Conservation (phyloP, 1,140 invertebrate species). For the Magallana gigas region DNA sequence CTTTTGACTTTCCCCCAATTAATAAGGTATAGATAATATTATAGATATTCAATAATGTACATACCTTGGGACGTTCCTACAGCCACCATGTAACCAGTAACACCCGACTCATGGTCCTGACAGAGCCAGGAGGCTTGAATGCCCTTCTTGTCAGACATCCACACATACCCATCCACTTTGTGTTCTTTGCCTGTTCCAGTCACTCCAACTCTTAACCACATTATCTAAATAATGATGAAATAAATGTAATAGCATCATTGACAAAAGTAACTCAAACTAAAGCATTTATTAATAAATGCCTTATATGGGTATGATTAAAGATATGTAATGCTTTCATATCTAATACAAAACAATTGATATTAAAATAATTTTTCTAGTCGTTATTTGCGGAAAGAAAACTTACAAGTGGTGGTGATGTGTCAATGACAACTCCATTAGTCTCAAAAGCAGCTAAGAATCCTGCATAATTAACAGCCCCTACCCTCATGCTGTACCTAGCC, state of each 20-base stretch:
- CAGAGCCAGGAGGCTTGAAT: slow-evolving; percentile 65
- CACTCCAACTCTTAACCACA: slow-evolving; percentile 62
- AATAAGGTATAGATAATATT: too few species aligned
- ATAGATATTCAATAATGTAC: too few species aligned
- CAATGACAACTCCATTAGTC: slow-evolving; percentile 64
- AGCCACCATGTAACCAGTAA: slow-evolving; percentile 59
- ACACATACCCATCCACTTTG: slow-evolving; percentile 63
- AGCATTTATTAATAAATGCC: too few species aligned
- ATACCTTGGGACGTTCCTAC: slow-evolving; percentile 66
- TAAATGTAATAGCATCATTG: neutral
- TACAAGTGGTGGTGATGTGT: slow-evolving; percentile 51
- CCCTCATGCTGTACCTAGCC: slow-evolving; percentile 55
- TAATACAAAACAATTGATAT: too few species aligned
- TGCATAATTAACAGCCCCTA: slow-evolving; percentile 62
- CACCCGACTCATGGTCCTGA: slow-evolving; percentile 63
- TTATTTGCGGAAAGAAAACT: neutral
- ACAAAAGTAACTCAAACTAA: too few species aligned
- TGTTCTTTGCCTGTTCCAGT: slow-evolving; percentile 59
- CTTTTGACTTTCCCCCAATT: too few species aligned
- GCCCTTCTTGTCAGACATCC: slow-evolving; percentile 58
- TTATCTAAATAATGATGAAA: slow-evolving; percentile 49
- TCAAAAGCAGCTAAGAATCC: slow-evolving; percentile 61
- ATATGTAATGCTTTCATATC: too few species aligned
- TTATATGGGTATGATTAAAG: too few species aligned
- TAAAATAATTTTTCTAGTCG: too few species aligned